Base-by-base conservation (phyloP, 2,888 invertebrate genomes). In the Priocnemis perturbator region DNA sequence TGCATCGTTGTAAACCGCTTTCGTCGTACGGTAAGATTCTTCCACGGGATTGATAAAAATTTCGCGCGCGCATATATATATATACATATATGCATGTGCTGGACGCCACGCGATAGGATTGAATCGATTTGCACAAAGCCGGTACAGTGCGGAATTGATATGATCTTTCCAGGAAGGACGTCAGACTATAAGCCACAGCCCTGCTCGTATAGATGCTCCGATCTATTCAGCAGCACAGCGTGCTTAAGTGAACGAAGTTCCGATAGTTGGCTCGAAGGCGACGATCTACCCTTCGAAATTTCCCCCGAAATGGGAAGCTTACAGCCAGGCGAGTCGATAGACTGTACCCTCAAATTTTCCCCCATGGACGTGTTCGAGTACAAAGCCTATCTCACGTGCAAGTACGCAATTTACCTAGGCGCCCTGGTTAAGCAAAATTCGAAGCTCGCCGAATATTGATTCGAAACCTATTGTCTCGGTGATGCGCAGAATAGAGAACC, bases 311-410 rank as follows among this genome's bases (percentile, higher is more conserved):
- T 83, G 59, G 90, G 88, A 14, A 90, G 89, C 62, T 85, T 93
- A 11, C 82, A 86, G 2, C 91, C 93, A 0, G 87, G 86, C 0
- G 84, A 90, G 79, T 88, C 71, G 19, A 74, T 85, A 64, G 79
- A 81, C 11, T 92, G 91, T 74, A 90, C 81, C 60, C 87, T 93
- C 0, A 91, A 88, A 2, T 93, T 93, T 85, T 86, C 90, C 2
- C 93, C 93, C 0, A 81, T 90, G 20, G 91, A 92, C 62, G 91
- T 92, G 17, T 91, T 91, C 72, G 86, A 90, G 58, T 93, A 91
- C 73, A 74, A 86, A 87, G 91, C 91, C 64, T 90, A 90, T 76
- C 87, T 93, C 48, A 90, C 89, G 72, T 91, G 92, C 47, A 90
- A 90, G 88, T 88, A 78, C 45, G 44, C 9, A 52, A 47, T 15